Conservation (phyloP, 2,797 vertebrate species). For the Aythya fuligula region DNA sequence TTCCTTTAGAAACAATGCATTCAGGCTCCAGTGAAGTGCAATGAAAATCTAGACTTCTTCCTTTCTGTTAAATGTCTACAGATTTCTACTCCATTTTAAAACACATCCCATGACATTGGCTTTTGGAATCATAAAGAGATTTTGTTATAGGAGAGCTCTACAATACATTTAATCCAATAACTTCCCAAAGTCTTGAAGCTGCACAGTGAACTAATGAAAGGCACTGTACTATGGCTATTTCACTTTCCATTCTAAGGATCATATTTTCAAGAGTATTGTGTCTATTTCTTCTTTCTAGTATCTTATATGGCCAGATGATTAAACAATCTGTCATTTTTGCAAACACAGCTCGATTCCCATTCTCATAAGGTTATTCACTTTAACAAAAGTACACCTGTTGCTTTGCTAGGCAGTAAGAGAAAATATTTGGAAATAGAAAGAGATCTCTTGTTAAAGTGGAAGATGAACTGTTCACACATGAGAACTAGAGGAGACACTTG, state of each 20-base stretch:
- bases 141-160: not conserved
- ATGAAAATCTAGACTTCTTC: not conserved
- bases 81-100: not conserved
- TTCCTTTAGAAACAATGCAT: not conserved
- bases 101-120: not conserved
- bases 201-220: not conserved
- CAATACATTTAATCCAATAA: not conserved
- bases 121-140: not conserved
- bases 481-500: not conserved
- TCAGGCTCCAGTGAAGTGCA: not conserved
- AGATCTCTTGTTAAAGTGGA: not conserved
- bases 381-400: not conserved
- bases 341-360: not conserved
- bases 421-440: not conserved
- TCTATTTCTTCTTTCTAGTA: not conserved
- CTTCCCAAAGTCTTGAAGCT: not conserved
- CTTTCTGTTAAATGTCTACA: not conserved
- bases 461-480: accelerated
- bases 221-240: not conserved
- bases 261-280: not conserved
- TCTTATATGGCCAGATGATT: not conserved
- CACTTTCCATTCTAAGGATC: not conserved
- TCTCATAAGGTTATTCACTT: not conserved
- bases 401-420: not conserved
- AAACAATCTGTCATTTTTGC: not conserved